Base-by-base conservation (phyloP, 2,888 invertebrate species). In the Ceramica pisi region DNA sequence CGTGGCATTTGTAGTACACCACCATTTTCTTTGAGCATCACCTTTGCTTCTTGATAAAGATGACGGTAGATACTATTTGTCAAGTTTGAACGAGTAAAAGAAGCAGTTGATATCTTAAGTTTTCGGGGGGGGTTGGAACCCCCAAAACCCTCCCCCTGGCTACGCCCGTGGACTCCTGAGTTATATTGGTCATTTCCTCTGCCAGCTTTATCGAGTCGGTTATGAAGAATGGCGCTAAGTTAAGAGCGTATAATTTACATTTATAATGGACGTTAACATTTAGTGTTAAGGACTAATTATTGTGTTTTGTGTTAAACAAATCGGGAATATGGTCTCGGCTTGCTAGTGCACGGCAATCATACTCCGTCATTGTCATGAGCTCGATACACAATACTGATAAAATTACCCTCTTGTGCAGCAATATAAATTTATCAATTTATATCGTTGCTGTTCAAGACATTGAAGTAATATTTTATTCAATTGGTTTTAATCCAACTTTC, bases 241-340 rank as follows among this genome's bases (percentile, higher is more conserved):
- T 41, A n/a, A 46, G n/a, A 35, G 35, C 35, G 14, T 26, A n/a
- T 31, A 8, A 31, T 60, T 64, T 67, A 46, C 31, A 50, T 72
- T n/a, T 60, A 35, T n/a, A 55, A 51, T 62, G 48, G 46, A 51
- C 10, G 4, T 61, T 64, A 48, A 26, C n/a, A 12, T 46, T 55
- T 50, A 59, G 59, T 21, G 31, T 73, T 61, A 50, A 23, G 14
- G 31, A 55, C 35, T 57, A 26, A 26, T 12, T 72, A 48, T 61
- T 53, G 19, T 46, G 31, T 53, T 16, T 8, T 60, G 19, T 48
- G 12, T 46, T 41, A 48, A 48, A 67, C 23, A 57, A 31, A 31
- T 65, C 9, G 26, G 35, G 10, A 61, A 72, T 56, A 48, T 35
- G 3, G 9, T 31, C 19, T 35, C 21, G 41, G 21, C 14, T 26